Percentiles rank a stretch among this genome's conserved stretches.
Evolutionary conservation across 2,797 vertebrate genomes (phyloP).

Genomic region (Clarias platycephalus): DNA sequence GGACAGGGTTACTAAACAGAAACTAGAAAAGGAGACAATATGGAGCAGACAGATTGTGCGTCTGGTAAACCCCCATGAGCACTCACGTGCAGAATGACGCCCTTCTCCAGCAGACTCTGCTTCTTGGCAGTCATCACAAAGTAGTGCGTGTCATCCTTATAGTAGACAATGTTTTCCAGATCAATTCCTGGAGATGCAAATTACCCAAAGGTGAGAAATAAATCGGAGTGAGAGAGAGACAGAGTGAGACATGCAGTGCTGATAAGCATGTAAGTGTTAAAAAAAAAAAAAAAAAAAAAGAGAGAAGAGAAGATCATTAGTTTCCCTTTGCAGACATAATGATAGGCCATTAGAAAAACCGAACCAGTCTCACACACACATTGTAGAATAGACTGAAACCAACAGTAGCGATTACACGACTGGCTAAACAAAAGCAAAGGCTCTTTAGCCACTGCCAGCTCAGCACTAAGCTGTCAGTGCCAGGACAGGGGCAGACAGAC

Average conservation of each 20-base stretch:
- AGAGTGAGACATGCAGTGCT: slow-evolving; percentile 28
- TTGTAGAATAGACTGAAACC: slow-evolving; percentile 36
- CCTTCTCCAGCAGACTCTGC: slow-evolving; percentile 95
- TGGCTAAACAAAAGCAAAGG: slow-evolving; percentile 58
- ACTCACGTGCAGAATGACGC: slow-evolving; percentile 94
- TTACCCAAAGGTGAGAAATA: slow-evolving; percentile 6
- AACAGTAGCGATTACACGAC: slow-evolving; percentile 62
- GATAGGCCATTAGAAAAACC: background rate
- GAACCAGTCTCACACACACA: background rate
- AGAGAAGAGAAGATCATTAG: slow-evolving; percentile 13
- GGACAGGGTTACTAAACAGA: background rate
- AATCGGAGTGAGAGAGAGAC: slow-evolving; percentile 26
- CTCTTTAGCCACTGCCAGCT: slow-evolving; percentile 52
- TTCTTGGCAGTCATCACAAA: slow-evolving; percentile 99
- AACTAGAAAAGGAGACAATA: background rate
- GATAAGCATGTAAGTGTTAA: slow-evolving; percentile 17
- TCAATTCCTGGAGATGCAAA: slow-evolving; percentile 82
- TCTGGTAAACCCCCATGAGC: slow-evolving; percentile 57
- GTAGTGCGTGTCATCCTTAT: slow-evolving; percentile 99
- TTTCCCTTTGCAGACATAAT: slow-evolving; percentile 15
- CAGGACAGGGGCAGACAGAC: slow-evolving; percentile 31
- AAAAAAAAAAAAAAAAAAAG: slow-evolving; percentile 8
- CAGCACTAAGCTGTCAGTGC: slow-evolving; percentile 36
- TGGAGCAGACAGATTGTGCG: background rate
- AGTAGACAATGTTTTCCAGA: slow-evolving; percentile 99